Evolutionary conservation across 2,888 invertebrate species (phyloP).

Genomic region (Agonopterix subpropinquella): DNA sequence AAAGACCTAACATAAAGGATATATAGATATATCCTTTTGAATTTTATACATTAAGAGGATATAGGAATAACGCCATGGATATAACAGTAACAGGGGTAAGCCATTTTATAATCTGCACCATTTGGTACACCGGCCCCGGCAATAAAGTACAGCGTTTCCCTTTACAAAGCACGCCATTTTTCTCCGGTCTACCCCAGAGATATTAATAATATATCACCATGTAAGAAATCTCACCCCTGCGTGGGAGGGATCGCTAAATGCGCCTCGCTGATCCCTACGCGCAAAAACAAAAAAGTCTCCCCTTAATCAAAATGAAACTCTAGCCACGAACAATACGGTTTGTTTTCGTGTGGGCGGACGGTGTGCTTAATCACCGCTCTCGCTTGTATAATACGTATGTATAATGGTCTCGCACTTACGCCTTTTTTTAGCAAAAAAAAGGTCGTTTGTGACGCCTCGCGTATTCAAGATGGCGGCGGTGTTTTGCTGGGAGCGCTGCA

Average conservation of each 20-base stretch:
- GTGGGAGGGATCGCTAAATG: slow-evolving; percentile 61
- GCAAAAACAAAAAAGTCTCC: slow-evolving; percentile 39
- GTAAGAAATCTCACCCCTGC: slow-evolving; percentile 64
- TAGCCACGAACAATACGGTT: slow-evolving; percentile 20
- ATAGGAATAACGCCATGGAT: not conserved
- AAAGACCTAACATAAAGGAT: too few relatives aligned
- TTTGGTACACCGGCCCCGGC: slow-evolving; percentile 29
- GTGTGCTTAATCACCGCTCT: slow-evolving; percentile 61
- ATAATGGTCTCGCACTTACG: slow-evolving; percentile 61
- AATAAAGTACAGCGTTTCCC: slow-evolving; percentile 48
- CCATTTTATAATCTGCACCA: slow-evolving; percentile 23
- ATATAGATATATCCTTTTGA: too few relatives aligned
- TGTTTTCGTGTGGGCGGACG: slow-evolving; percentile 18
- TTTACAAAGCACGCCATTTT: slow-evolving; percentile 49
- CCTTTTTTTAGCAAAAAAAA: slow-evolving; percentile 55
- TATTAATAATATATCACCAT: slow-evolving; percentile 69
- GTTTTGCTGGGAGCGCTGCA: slow-evolving; percentile 18
- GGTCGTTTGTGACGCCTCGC: slow-evolving; percentile 64
- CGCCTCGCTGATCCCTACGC: slow-evolving; percentile 53
- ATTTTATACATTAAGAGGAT: too few relatives aligned
- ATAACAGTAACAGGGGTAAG: too few relatives aligned
- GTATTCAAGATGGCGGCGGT: slow-evolving; percentile 62
- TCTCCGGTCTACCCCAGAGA: slow-evolving; percentile 47
- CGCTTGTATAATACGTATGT: slow-evolving; percentile 60
- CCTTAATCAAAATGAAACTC: slow-evolving; percentile 23